A percentile compares a stretch with the other conserved stretches of the same genome.
These are phyloP conservation scores for Urocitellus parryii DNA, from an alignment of 2,113 vertebrate genomes.

Conservation along the genomic window DNA sequence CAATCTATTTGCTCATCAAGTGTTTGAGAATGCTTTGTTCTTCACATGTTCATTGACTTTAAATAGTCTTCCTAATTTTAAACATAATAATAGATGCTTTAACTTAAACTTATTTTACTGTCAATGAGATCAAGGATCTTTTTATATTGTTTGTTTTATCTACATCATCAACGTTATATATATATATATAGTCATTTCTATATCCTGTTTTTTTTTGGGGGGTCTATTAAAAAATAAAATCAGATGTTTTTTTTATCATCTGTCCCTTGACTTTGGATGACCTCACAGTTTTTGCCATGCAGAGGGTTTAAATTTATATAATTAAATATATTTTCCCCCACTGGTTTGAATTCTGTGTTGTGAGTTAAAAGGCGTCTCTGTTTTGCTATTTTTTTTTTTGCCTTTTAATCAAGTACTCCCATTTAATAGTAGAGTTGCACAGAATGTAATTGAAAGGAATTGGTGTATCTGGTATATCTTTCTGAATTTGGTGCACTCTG, in stretches of 20 bases:
- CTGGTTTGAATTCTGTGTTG: not conserved
- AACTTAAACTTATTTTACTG: not conserved
- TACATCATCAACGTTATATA: not conserved
- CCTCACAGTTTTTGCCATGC: not conserved
- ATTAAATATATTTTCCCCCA: not conserved
- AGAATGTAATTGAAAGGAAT: not conserved
- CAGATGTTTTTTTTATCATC: not conserved
- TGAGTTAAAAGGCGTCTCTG: not conserved
- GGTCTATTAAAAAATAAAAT: not conserved
- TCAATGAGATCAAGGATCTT: constrained; percentile 21
- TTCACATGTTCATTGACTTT: not conserved
- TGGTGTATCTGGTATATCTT: not conserved
- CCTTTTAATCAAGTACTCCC: constrained; percentile 24
- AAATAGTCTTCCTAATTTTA: constrained; percentile 17
- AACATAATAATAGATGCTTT: constrained; percentile 4
- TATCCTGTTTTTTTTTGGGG: not conserved
- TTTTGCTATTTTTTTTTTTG: not conserved
- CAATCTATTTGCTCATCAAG: not conserved
- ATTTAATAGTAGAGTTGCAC: not conserved
- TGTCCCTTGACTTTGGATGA: not conserved
- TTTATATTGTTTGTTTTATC: not conserved
- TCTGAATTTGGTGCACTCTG: not conserved
- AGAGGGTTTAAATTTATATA: not conserved
- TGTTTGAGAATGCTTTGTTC: not conserved
- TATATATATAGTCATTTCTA: not conserved